Conservation (phyloP, 2,888 invertebrate genomes). For the Tridacna crocea region DNA sequence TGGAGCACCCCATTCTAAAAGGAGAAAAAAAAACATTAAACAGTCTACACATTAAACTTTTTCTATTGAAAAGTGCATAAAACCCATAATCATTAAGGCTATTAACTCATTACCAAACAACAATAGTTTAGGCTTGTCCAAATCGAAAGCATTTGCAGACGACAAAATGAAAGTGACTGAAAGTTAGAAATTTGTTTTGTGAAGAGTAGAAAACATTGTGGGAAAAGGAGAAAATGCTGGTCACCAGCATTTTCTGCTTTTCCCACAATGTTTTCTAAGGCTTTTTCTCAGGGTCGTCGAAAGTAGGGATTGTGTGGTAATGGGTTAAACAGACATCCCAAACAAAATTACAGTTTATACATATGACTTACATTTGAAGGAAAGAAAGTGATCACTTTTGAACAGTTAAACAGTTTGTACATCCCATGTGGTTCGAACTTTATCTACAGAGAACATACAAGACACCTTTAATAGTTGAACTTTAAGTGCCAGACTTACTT, state of each 20-base stretch:
- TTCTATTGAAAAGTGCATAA: too few relatives aligned
- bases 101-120: too few relatives aligned
- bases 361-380: too few relatives aligned
- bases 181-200: too few relatives aligned
- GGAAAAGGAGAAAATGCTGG: background rate
- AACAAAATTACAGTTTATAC: background rate
- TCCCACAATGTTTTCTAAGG: background rate
- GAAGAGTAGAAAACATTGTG: too few relatives aligned
- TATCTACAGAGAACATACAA: background rate
- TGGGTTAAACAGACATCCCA: background rate
- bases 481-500: constrained; percentile 86
- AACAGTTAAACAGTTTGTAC: too few relatives aligned
- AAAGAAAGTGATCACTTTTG: background rate
- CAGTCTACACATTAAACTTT: too few relatives aligned
- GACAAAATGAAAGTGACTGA: too few relatives aligned
- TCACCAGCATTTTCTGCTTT: background rate
- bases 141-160: too few relatives aligned
- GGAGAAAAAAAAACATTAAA: background rate
- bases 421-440: background rate
- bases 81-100: too few relatives aligned
- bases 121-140: too few relatives aligned
- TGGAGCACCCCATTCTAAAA: constrained; percentile 91
- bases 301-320: background rate
- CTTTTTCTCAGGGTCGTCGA: background rate
- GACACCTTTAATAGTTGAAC: too few relatives aligned